Evolutionary conservation across 2,888 invertebrate species (phyloP).

Genomic region (Cerceris ruficornis): DNA sequence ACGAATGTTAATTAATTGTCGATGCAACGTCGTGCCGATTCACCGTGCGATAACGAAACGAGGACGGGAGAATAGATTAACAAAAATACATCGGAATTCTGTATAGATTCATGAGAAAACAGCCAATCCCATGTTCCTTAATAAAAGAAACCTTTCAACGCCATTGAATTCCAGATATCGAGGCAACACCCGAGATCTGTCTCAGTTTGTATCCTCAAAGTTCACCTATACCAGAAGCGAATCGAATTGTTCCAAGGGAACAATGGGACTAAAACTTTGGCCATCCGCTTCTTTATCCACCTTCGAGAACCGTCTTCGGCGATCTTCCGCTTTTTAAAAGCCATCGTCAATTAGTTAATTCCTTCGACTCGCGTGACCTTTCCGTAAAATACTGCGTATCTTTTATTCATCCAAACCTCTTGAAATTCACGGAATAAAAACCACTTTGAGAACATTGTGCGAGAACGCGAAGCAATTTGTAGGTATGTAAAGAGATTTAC

Average conservation of each 20-base stretch:
- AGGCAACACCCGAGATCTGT: conserved; percentile 39
- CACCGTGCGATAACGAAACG: too few species aligned
- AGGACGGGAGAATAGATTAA: too few species aligned
- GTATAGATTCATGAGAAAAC: background rate
- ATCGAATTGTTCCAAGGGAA: conserved; percentile 63
- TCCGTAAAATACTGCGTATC: conserved; percentile 58
- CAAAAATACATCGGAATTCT: background rate
- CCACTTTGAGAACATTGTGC: conserved; percentile 10
- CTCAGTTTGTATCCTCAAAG: conserved; percentile 34
- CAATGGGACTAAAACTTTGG: conserved; percentile 60
- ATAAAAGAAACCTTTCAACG: conserved; percentile 22
- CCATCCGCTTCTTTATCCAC: conserved; percentile 64
- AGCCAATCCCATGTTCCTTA: background rate
- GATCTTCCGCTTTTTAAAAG: conserved; percentile 48
- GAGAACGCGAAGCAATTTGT: conserved; percentile 2
- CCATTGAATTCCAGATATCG: conserved; percentile 31
- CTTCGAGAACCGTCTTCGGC: conserved; percentile 26
- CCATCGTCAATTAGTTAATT: conserved; percentile 77
- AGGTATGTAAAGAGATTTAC: conserved; percentile 2
- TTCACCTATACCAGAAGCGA: conserved; percentile 53
- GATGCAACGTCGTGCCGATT: too few species aligned
- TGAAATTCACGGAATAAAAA: conserved; percentile 38
- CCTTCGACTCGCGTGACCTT: conserved; percentile 62
- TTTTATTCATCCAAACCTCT: conserved; percentile 61
- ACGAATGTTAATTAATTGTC: too few species aligned